Conservation (phyloP, 1,140 invertebrate species). For the Bathynomus jamesi region DNA sequence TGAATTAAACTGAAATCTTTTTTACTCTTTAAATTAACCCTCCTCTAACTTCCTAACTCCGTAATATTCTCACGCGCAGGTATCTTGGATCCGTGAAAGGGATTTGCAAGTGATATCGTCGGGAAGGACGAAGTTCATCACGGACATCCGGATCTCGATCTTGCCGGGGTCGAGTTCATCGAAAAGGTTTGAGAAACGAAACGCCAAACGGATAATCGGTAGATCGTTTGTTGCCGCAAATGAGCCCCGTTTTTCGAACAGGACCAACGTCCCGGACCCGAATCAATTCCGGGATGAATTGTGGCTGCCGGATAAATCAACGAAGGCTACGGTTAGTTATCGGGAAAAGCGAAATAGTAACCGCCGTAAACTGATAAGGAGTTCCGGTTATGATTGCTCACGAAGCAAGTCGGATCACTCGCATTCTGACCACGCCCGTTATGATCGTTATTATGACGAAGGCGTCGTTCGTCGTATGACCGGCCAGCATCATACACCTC, state of each 20-base stretch:
- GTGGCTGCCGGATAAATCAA: background rate
- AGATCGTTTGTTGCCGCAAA: background rate
- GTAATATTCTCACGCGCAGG: no score
- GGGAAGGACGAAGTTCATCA: conserved; percentile 20
- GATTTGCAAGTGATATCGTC: conserved; percentile 30
- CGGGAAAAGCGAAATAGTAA: background rate
- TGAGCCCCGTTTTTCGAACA: background rate
- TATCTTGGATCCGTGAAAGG: conserved; percentile 26
- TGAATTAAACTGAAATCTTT: no score
- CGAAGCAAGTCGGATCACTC: no score
- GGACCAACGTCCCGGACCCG: conserved; percentile 1
- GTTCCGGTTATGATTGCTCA: no score
- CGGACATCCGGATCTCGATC: conserved; percentile 27
- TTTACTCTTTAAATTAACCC: no score
- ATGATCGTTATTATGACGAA: no score
- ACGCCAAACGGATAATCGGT: background rate
- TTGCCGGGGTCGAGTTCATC: conserved; percentile 11
- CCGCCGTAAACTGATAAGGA: no score
- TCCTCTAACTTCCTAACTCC: no score
- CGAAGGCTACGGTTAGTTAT: background rate
- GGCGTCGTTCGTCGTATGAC: no score
- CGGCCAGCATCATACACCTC: no score
- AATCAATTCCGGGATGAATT: background rate
- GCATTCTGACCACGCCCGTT: no score
- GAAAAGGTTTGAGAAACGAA: background rate